These are phyloP conservation scores for Spicauda simplicius DNA, from an alignment of 2,888 invertebrate species.

Conservation along the genomic window DNA sequence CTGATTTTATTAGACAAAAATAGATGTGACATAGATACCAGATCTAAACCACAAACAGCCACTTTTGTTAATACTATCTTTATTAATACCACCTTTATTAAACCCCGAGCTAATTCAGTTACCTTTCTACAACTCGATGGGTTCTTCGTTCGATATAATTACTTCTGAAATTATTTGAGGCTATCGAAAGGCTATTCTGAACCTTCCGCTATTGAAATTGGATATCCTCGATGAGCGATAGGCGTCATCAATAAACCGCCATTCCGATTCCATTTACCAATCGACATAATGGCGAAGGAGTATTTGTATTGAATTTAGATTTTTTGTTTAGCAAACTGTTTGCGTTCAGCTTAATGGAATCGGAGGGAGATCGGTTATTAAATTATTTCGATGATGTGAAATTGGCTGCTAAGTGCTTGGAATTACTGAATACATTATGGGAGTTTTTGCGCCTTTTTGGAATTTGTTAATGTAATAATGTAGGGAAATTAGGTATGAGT, in stretches of 20 bases:
- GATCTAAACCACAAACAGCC: too few relatives aligned
- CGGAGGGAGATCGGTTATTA: slow-evolving; percentile 20
- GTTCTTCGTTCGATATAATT: not conserved
- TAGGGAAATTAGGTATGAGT: too few relatives aligned
- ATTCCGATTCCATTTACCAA: slow-evolving; percentile 41
- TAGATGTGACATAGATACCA: too few relatives aligned
- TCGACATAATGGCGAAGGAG: slow-evolving; percentile 39
- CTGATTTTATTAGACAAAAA: too few relatives aligned
- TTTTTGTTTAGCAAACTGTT: slow-evolving; percentile 37
- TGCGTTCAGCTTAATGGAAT: slow-evolving; percentile 8
- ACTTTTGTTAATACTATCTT: too few relatives aligned
- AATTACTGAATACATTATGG: not conserved
- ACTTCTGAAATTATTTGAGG: slow-evolving; percentile 1
- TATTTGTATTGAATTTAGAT: slow-evolving; percentile 43
- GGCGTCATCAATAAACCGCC: slow-evolving; percentile 51
- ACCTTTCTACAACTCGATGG: too few relatives aligned
- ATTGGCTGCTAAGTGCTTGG: slow-evolving; percentile 9
- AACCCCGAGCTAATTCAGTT: too few relatives aligned
- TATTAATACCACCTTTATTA: too few relatives aligned
- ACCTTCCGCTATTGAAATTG: slow-evolving; percentile 43
- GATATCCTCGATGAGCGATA: slow-evolving; percentile 47
- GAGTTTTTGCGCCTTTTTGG: too few relatives aligned
- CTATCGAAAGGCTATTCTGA: slow-evolving; percentile 16
- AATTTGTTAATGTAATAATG: too few relatives aligned
- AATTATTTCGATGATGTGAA: slow-evolving; percentile 21